Percentiles rank a stretch among this genome's conserved stretches.
These are phyloP conservation scores for Trachythela sp. DNA, from an alignment of 64 coral and sea anemone species.

Conservation along the genomic window DNA sequence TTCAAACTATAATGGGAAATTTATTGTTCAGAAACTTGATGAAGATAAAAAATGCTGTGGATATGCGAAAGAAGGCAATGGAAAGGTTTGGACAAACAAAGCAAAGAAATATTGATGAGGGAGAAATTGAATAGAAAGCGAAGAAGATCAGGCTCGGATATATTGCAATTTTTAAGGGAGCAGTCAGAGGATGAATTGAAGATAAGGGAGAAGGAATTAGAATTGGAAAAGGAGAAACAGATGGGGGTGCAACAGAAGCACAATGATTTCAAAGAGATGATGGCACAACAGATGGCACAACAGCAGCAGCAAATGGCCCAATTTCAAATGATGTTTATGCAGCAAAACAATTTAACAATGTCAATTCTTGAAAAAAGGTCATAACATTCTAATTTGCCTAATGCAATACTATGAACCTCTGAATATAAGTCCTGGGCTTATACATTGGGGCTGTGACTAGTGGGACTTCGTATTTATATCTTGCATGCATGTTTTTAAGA, in stretches of 20 bases:
- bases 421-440: too few species aligned
- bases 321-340: neutral
- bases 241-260: neutral
- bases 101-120: neutral
- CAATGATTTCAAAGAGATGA: neutral
- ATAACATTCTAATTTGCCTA: too few species aligned
- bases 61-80: constrained; percentile 47
- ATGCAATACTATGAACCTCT: too few species aligned
- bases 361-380: neutral
- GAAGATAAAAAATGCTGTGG: neutral
- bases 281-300: too few species aligned
- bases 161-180: neutral
- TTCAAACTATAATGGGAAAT: neutral
- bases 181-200: neutral
- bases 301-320: neutral
- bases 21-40: neutral
- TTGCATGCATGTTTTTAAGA: too few species aligned
- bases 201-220: neutral
- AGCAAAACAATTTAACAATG: neutral
- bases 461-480: too few species aligned
- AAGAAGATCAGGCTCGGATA: neutral
- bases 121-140: neutral
- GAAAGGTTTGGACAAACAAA: constrained; percentile 12
- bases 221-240: neutral
- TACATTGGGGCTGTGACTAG: too few species aligned